Percentiles rank a stretch among this genome's conserved stretches.
Conservation (phyloP, 2,888 invertebrate genomes). For the Pyrgus malvae region DNA sequence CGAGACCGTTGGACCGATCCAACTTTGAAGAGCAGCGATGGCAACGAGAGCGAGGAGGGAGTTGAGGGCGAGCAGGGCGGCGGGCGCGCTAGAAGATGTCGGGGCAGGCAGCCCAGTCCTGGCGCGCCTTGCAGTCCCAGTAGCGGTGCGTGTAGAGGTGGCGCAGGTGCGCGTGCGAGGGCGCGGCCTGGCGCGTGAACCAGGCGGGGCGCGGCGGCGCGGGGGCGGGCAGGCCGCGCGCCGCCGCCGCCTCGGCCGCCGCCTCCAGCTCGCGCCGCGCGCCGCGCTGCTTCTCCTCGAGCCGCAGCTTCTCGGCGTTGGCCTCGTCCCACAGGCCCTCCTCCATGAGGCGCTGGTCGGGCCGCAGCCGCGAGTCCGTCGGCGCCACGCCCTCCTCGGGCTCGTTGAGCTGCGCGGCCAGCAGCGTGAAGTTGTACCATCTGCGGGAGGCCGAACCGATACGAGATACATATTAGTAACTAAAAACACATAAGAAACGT, state of each 20-base stretch:
- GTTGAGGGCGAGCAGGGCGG: neutral
- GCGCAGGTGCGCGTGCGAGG: slow-evolving; percentile 75
- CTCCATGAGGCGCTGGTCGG: slow-evolving; percentile 99
- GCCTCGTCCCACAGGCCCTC: slow-evolving; percentile 95
- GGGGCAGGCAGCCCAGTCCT: slow-evolving; percentile 95
- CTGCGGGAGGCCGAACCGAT: neutral
- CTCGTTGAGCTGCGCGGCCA: slow-evolving; percentile 98
- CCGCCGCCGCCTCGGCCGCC: slow-evolving; percentile 87
- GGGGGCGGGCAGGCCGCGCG: slow-evolving; percentile 82
- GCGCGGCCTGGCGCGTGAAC: slow-evolving; percentile 91
- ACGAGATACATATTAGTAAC: no score
- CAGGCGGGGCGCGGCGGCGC: slow-evolving; percentile 90
- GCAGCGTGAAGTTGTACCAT: slow-evolving; percentile 95
- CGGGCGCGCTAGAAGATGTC: slow-evolving; percentile 88
- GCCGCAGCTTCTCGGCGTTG: slow-evolving; percentile 88
- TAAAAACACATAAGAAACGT: no score
- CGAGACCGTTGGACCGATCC: no score
- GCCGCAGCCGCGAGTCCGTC: slow-evolving; percentile 95
- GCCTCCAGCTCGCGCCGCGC: slow-evolving; percentile 89
- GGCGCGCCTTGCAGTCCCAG: slow-evolving; percentile 94
- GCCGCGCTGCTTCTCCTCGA: slow-evolving; percentile 98
- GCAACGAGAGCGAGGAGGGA: neutral
- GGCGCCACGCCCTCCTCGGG: slow-evolving; percentile 95
- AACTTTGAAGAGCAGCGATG: neutral
- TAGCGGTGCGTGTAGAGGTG: slow-evolving; percentile 94